Conservation (phyloP, 2,797 vertebrate species). For the Emys orbicularis region DNA sequence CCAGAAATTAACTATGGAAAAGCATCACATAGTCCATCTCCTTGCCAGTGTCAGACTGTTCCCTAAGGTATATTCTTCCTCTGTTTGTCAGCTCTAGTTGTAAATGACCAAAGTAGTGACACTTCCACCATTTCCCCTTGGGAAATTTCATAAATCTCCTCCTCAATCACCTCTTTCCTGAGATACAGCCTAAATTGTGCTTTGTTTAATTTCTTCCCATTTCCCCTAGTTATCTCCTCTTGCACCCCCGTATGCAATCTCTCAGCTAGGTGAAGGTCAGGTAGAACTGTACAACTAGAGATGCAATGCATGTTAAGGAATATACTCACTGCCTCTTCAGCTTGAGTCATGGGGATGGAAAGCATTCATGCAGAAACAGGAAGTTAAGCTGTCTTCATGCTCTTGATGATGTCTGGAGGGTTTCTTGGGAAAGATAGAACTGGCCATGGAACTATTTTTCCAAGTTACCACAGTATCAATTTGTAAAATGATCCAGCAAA, state of each 20-base stretch:
- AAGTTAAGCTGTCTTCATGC: not conserved
- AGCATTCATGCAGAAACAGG: not conserved
- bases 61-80: not conserved
- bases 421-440: not conserved
- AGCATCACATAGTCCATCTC: not conserved
- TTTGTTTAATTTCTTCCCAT: not conserved
- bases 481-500: not conserved
- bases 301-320: not conserved
- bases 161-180: not conserved
- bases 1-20: not conserved
- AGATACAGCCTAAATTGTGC: not conserved
- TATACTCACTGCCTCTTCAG: not conserved
- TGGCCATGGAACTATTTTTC: not conserved
- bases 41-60: not conserved
- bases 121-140: constrained; percentile 35
- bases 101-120: constrained; percentile 35
- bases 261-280: not conserved
- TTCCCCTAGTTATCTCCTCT: not conserved
- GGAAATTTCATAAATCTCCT: constrained; percentile 13
- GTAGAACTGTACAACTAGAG: not conserved
- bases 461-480: fast-evolving
- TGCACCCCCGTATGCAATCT: not conserved
- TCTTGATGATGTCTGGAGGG: not conserved
- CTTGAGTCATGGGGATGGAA: constrained; percentile 25
- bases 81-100: constrained; percentile 29